Percentiles rank a stretch among this genome's conserved stretches.
Evolutionary conservation across 1,140 invertebrate genomes (phyloP).

Genomic region (Penaeus japonicus): DNA sequence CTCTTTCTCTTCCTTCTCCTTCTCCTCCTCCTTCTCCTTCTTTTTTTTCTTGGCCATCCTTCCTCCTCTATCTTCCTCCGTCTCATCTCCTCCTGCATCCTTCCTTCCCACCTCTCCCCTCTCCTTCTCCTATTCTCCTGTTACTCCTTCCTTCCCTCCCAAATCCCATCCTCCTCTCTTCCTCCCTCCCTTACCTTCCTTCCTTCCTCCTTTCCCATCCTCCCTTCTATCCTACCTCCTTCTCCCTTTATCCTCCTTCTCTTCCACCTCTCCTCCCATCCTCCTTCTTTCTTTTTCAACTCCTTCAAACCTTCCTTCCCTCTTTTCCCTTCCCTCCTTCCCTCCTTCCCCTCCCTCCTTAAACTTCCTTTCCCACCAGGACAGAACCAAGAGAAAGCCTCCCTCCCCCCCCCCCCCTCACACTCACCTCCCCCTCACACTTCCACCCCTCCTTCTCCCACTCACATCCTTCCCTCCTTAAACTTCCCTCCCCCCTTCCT

Average conservation of each 20-base stretch:
- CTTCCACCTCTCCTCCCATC: background rate
- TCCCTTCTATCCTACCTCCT: background rate
- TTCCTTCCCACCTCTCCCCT: background rate
- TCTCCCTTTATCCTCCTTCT: background rate
- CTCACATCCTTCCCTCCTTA: too few relatives aligned
- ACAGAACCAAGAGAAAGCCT: too few relatives aligned
- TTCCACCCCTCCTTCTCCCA: too few relatives aligned
- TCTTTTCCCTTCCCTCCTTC: too few relatives aligned
- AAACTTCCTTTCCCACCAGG: too few relatives aligned
- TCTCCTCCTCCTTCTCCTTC: background rate
- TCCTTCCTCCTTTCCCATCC: background rate
- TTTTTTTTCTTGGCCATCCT: background rate
- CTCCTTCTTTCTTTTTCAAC: too few relatives aligned
- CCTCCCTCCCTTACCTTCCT: background rate
- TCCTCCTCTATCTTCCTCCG: background rate
- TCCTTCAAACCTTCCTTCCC: too few relatives aligned
- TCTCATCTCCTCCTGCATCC: background rate
- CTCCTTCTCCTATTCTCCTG: background rate
- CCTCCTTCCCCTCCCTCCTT: too few relatives aligned
- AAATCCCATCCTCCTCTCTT: background rate
- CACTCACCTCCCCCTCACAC: too few relatives aligned
- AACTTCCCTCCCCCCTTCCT: too few relatives aligned
- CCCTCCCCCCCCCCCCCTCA: too few relatives aligned
- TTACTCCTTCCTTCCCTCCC: too few relatives aligned
- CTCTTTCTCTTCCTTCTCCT: background rate